phyloP scores from a whole-genome alignment of 64 coral and sea anemone species.

The Dendrophyllia cribrosa region DNA sequence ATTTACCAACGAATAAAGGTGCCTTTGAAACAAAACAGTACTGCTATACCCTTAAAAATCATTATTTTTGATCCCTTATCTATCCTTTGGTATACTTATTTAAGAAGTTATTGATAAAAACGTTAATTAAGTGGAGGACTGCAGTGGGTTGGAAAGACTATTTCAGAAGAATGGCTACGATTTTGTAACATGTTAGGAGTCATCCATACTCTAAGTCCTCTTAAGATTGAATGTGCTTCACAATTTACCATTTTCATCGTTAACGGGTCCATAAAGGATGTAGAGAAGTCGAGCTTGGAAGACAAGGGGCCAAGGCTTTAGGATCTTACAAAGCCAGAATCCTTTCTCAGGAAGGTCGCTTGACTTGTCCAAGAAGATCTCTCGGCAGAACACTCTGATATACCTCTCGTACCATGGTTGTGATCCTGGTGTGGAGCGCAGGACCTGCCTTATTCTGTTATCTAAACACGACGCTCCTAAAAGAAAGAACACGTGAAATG shows the following conservation, averaged over 20 bases:
- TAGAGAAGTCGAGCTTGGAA: slow-evolving; percentile 96
- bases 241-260: slow-evolving; percentile 72
- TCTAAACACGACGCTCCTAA: slow-evolving; percentile 90
- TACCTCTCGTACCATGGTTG: slow-evolving; percentile 96
- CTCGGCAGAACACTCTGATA: slow-evolving; percentile 96
- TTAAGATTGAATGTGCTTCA: background rate
- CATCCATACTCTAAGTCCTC: background rate
- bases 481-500: background rate
- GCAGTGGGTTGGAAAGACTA: no score
- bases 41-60: no score
- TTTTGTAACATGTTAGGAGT: background rate
- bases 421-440: slow-evolving; percentile 83
- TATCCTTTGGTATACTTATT: no score
- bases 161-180: no score
- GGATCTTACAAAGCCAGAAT: slow-evolving; percentile 95
- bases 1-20: no score
- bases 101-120: no score
- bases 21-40: no score
- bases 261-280: slow-evolving; percentile 86
- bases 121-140: no score
- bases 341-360: slow-evolving; percentile 76
- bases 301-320: slow-evolving; percentile 94
- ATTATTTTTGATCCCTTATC: no score
- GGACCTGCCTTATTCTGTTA: slow-evolving; percentile 84
- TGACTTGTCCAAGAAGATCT: slow-evolving; percentile 96